A percentile compares a stretch with the other conserved stretches of the same genome.
Conservation (phyloP, 2,797 vertebrate species). For the Otolemur crassicaudatus region DNA sequence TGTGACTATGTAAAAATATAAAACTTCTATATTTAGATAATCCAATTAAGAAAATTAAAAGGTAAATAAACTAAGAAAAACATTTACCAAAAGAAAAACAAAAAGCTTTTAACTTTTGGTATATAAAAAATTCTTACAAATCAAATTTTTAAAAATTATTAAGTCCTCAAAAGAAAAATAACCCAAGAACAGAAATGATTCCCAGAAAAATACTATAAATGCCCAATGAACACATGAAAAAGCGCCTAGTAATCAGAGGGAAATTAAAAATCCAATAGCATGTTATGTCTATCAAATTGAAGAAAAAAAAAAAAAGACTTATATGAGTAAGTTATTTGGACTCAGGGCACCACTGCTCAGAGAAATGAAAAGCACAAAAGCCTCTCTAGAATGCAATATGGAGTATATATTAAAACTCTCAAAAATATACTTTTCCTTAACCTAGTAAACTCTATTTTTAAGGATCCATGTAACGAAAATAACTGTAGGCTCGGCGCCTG, state of each 20-base stretch:
- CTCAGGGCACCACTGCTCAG: background rate
- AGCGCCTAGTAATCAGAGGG: background rate
- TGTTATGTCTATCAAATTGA: background rate
- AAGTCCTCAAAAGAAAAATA: background rate
- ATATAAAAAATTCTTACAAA: background rate
- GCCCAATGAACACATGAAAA: background rate
- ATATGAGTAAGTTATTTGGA: background rate
- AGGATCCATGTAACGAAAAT: background rate
- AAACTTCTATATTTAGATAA: background rate
- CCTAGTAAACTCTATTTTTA: background rate
- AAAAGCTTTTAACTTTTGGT: background rate
- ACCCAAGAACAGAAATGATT: background rate
- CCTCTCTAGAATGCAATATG: background rate
- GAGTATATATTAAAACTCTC: background rate
- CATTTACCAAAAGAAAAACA: background rate
- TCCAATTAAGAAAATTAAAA: constrained; percentile 1
- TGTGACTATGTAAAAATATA: background rate
- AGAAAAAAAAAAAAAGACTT: background rate
- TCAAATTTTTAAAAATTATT: background rate
- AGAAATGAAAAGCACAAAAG: background rate
- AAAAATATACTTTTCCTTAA: background rate
- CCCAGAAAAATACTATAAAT: background rate
- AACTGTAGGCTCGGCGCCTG: background rate
- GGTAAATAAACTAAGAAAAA: constrained; percentile 30
- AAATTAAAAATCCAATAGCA: background rate